Percentiles rank a stretch among this genome's conserved stretches.
phyloP scores from a whole-genome alignment of 53 echinoderm and acorn worm species.

The Zoroaster sp. region DNA sequence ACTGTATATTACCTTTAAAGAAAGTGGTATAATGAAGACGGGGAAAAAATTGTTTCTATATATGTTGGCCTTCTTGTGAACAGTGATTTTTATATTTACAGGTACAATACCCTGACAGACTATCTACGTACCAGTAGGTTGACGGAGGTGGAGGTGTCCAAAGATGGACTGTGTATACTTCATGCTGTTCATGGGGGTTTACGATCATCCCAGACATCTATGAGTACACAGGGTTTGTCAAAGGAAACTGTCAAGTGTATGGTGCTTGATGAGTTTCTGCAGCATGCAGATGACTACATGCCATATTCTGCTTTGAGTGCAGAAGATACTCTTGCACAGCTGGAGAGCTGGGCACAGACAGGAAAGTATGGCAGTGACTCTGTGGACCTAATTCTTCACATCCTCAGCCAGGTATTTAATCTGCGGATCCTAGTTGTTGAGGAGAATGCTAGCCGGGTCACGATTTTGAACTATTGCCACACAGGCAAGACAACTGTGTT shows the following conservation, averaged over 20 bases:
- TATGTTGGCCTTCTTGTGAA: background rate
- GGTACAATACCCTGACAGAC: background rate
- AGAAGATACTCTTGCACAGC: constrained; percentile 2
- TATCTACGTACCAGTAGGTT: background rate
- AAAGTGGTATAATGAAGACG: no score
- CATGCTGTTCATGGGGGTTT: constrained; percentile 2
- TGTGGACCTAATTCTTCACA: background rate
- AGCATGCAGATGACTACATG: background rate
- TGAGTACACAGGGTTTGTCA: background rate
- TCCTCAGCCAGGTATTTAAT: background rate
- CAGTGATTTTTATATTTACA: background rate
- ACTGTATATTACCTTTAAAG: no score
- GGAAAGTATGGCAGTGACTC: constrained; percentile 7
- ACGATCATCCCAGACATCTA: background rate
- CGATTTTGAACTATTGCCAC: background rate
- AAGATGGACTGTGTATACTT: constrained; percentile 20
- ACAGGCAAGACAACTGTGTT: background rate
- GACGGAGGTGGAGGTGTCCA: background rate
- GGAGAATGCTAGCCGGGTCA: background rate
- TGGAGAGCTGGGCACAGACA: constrained; percentile 1
- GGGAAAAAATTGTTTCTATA: no score
- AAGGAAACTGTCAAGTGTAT: background rate
- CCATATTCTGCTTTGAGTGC: constrained; percentile 7
- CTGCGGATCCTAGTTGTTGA: background rate
- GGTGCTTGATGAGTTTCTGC: background rate